Percentiles rank a stretch among this genome's conserved stretches.
These are phyloP conservation scores for Turnix velox DNA, from an alignment of 2,113 vertebrate genomes.

Conservation along the genomic window DNA sequence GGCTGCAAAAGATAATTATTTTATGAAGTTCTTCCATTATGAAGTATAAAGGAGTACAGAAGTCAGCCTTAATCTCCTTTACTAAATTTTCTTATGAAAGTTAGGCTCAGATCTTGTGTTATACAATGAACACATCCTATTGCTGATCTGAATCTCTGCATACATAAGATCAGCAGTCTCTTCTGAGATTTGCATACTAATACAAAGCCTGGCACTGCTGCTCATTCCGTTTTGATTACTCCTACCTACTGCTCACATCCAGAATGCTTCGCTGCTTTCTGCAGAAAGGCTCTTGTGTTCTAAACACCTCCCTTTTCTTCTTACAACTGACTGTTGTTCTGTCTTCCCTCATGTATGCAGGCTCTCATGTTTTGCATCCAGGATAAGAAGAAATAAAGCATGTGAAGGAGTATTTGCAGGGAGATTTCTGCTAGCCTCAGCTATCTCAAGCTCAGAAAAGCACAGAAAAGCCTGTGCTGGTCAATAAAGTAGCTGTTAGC, in stretches of 20 bases:
- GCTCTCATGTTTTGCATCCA: neutral
- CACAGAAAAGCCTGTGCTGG: neutral
- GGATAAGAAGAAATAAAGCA: neutral
- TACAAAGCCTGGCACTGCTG: neutral
- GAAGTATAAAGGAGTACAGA: neutral
- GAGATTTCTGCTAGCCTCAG: neutral
- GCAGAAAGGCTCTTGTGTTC: neutral
- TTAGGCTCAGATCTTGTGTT: neutral
- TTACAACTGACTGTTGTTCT: neutral
- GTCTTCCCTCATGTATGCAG: neutral
- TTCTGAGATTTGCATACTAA: slow-evolving; percentile 14
- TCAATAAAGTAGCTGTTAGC: neutral
- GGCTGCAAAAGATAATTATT: neutral
- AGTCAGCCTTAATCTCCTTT: neutral
- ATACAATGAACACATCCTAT: neutral
- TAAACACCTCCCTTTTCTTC: neutral
- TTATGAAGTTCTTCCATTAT: neutral
- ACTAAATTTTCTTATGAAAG: neutral
- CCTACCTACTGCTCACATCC: neutral
- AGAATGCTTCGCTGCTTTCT: neutral
- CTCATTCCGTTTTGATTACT: neutral
- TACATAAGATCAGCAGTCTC: neutral
- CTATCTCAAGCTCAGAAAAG: neutral
- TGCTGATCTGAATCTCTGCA: neutral
- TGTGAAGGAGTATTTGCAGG: neutral